Evolutionary conservation across 2,888 invertebrate genomes (phyloP), one percentile per base, ranked within the genome.

Genomic region (Achlya flavicornis): DNA sequence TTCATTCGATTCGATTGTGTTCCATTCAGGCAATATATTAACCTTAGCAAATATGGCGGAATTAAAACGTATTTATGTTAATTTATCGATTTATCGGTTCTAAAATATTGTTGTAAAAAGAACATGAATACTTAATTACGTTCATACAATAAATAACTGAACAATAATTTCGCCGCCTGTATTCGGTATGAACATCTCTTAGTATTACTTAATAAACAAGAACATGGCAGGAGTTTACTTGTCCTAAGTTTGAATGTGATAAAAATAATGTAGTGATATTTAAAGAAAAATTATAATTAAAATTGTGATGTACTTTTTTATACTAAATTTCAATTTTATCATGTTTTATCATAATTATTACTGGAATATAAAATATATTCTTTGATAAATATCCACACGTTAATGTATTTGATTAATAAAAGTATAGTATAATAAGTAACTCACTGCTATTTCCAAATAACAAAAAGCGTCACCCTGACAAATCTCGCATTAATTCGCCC

Each of bases 231-330:
- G 35, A 32, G 5, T 38, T 16, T 38, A 16, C 58, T 16, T 1
- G 19, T 32, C 19, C 26, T 41, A 3, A 41, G 5, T 60, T 41
- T 41, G 60, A 43, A 41, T 60, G 60, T 60, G 60, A 60, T 63
- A 64, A 66, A 63, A 61, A 38, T 63, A 60, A 59, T 46, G 61
- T 68, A 62, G 64, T 61, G 66, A 60, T 67, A 65, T 66, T 61
- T 67, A 66, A 58, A 63, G 33, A 64, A 66, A 67, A 43, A 63
- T 65, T 62, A 77, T 74, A 78, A 80, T 73, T 65, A 71, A 73
- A 74, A 79, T 76, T 81, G 81, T 81, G 80, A 81, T 82, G 77
- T 81, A 83, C 81, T 60, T 82, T n/a, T 83, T 81, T 81, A 75
- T 82, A 81, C 70, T 41, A 60, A 60, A 60, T 1, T 10, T 38